Conservation (phyloP, 2,113 vertebrate genomes). For the Paramisgurnus dabryanus region DNA sequence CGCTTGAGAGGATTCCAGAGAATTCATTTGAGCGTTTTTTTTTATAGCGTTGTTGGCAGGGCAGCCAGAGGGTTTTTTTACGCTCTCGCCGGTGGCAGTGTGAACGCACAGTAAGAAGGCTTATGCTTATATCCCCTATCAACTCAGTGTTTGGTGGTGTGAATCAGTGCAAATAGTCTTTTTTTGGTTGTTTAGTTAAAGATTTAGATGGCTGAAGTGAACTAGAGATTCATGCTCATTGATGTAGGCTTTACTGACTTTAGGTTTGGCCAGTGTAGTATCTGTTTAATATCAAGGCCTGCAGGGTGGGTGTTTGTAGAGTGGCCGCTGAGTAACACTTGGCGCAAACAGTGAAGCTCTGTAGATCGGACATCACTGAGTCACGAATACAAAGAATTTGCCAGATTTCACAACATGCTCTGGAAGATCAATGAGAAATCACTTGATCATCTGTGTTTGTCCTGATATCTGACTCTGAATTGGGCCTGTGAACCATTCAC, state of each 20-base stretch:
- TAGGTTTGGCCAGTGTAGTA: not conserved
- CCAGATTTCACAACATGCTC: slow-evolving; percentile 13
- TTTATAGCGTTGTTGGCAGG: no score
- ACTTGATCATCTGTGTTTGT: not conserved
- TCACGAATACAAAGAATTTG: slow-evolving; percentile 13
- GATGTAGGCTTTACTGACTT: not conserved
- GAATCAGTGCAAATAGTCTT: no score
- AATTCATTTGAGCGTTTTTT: no score
- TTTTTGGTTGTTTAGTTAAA: no score
- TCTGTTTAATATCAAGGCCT: slow-evolving; percentile 1
- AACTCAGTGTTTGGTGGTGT: no score
- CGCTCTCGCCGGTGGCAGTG: no score
- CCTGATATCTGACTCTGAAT: slow-evolving; percentile 6
- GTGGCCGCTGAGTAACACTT: not conserved
- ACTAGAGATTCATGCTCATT: not conserved
- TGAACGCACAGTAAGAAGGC: no score
- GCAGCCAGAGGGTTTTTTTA: no score
- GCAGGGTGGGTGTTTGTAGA: slow-evolving; percentile 35
- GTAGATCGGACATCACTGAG: not conserved
- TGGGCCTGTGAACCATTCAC: not conserved
- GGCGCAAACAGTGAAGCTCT: slow-evolving; percentile 15
- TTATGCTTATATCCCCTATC: no score
- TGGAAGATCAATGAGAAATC: slow-evolving; percentile 14
- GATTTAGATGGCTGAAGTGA: not conserved
- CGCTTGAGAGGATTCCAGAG: no score